Base-by-base conservation (phyloP, 2,888 invertebrate species). In the Synergus umbraculus region DNA sequence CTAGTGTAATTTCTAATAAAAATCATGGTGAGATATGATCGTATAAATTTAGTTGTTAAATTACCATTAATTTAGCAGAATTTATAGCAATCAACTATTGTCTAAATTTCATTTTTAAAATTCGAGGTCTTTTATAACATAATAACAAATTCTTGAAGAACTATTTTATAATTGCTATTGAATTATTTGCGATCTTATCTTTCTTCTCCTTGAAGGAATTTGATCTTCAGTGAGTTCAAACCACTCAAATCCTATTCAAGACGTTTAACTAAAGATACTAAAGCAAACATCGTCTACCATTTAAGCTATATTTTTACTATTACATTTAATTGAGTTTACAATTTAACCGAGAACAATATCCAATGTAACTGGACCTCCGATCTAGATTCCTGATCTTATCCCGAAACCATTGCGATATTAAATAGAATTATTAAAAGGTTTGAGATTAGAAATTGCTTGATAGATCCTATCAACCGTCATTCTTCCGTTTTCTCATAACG, bases 301-400 rank as follows among this genome's bases (percentile, higher is more conserved):
- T 54, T n/a, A 54, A 54, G 8, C 49, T 54, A 2, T n/a, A 54
- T 54, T 54, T 54, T n/a, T 54, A 5, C 8, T 54, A 54, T 54
- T n/a, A n/a, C n/a, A 0, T 54, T 8, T 54, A 54, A 54, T 54
- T 54, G 54, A 8, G 15, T 37, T 64, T 8, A 13, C 37, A 64
- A 37, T 37, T 64, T 37, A 64, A 64, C 29, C 37, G 37, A 15
- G 37, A 64, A 8, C 64, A 64, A 37, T 15, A 29, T 54, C 54
- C 64, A 64, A 37, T 64, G 37, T 37, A 64, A 64, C 37, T 64
- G 37, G 64, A 54, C 54, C n/a, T 54, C 54, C n/a, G 54, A 18
- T 58, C 9, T 9, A 58, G 18, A 58, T 58, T 8, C 18, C 9
- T 8, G 54, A 58, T 9, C 54, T n/a, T 18, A 58, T 58, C 54